Evolutionary conservation across 2,888 invertebrate genomes (phyloP).

Genomic region (Mythimna vitellina): DNA sequence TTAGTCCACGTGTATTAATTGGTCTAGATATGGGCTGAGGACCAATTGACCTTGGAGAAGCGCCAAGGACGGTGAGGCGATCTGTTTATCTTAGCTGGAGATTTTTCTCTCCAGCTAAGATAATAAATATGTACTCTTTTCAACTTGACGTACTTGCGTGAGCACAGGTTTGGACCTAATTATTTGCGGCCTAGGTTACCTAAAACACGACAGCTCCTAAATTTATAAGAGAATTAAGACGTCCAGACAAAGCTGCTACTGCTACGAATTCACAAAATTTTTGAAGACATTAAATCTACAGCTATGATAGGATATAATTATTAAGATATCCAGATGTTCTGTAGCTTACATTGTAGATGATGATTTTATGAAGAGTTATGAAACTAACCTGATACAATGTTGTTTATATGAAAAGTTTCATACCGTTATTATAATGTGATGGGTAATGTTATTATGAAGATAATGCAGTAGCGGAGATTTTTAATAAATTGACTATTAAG

Average conservation of each 20-base stretch:
- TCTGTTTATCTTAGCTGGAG: constrained; percentile 9
- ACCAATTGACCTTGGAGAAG: constrained; percentile 16
- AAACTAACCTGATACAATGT: constrained; percentile 16
- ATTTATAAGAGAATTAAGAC: too few relatives aligned
- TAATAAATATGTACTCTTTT: constrained; percentile 13
- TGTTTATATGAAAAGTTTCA: constrained; percentile 16
- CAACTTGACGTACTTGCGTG: too few relatives aligned
- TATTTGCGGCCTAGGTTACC: neutral
- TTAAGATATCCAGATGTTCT: too few relatives aligned
- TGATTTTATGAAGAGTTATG: neutral
- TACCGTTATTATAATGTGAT: constrained; percentile 1
- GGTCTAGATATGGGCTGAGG: constrained; percentile 6
- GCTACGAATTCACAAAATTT: too few relatives aligned
- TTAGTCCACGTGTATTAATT: constrained; percentile 45
- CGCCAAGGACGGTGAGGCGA: constrained; percentile 20
- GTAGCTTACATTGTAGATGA: neutral
- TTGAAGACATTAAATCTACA: too few relatives aligned
- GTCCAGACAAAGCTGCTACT: too few relatives aligned
- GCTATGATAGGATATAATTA: too few relatives aligned
- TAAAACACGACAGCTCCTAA: too few relatives aligned
- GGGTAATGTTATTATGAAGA: too few relatives aligned
- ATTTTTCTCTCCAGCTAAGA: too few relatives aligned
- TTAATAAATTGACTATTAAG: neutral
- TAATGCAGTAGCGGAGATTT: neutral
- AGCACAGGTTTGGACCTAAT: neutral